Conservation (phyloP, 2,113 vertebrate species). For the Halcyon malimbica region DNA sequence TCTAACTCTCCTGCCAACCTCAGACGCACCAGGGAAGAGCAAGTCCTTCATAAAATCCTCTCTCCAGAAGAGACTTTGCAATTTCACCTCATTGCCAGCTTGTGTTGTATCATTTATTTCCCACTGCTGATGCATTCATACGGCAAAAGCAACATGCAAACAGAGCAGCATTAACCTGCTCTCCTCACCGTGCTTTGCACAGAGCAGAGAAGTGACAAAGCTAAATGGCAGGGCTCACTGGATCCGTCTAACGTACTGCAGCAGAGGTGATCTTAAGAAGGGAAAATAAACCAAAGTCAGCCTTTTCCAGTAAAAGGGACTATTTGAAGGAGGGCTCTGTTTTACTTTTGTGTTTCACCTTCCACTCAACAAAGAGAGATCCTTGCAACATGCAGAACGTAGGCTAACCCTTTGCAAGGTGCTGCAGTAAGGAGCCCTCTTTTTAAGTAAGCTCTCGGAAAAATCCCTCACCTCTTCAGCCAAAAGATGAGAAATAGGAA, state of each 20-base stretch:
- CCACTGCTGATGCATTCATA: not conserved
- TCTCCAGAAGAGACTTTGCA: not conserved
- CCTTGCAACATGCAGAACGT: not conserved
- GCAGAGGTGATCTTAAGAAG: not conserved
- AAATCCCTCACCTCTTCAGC: not conserved
- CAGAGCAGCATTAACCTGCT: not conserved
- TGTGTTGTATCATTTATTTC: not conserved
- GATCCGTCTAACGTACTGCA: not conserved
- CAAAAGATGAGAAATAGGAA: not conserved
- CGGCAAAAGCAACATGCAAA: not conserved
- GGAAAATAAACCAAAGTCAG: not conserved
- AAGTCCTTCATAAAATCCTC: not conserved
- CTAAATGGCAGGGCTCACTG: not conserved
- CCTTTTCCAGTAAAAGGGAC: not conserved
- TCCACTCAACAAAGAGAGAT: not conserved
- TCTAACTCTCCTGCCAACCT: not conserved
- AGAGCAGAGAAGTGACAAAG: not conserved
- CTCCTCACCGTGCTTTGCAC: no score
- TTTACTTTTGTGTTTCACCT: not conserved
- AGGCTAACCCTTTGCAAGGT: not conserved
- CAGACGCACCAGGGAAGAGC: not conserved
- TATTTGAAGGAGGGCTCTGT: not conserved
- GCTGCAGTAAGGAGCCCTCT: not conserved
- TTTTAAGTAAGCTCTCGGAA: not conserved
- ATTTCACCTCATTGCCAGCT: not conserved